Evolutionary conservation across 2,888 invertebrate genomes (phyloP).

Genomic region (Odontocerum albicorne): DNA sequence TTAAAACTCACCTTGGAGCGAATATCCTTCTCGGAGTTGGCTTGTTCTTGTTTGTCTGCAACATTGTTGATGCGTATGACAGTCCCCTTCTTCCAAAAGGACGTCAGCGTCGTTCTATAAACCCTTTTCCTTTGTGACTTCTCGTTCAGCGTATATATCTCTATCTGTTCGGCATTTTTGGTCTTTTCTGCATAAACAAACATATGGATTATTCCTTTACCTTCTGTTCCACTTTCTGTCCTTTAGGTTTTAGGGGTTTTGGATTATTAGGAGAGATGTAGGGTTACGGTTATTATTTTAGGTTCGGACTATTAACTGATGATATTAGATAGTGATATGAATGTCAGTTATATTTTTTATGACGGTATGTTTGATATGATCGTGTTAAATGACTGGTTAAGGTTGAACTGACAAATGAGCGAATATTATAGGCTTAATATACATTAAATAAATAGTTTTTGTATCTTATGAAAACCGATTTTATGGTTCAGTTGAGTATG

Average conservation of each 20-base stretch:
- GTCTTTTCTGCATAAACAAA: conserved; percentile 63
- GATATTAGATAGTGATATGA: too few species aligned
- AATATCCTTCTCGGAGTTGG: conserved; percentile 68
- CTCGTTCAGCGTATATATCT: conserved; percentile 65
- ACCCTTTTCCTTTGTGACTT: conserved; percentile 64
- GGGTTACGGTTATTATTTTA: too few species aligned
- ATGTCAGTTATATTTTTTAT: too few species aligned
- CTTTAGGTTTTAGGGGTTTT: conserved; percentile 29
- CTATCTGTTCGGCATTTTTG: conserved; percentile 71
- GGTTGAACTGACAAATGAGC: too few species aligned
- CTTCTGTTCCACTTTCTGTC: conserved; percentile 32
- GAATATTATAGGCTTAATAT: too few species aligned
- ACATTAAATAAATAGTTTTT: too few species aligned
- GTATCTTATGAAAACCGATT: too few species aligned
- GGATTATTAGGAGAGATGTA: too few species aligned
- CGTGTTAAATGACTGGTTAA: too few species aligned
- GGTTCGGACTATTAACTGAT: too few species aligned
- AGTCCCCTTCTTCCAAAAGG: conserved; percentile 70
- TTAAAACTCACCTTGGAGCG: conserved; percentile 61
- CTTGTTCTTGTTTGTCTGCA: conserved; percentile 68
- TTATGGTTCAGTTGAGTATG: too few species aligned
- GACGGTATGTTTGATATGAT: too few species aligned
- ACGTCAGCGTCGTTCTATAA: conserved; percentile 61
- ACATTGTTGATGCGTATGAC: conserved; percentile 73
- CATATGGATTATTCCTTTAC: conserved; percentile 36